Evolutionary conservation across 1,140 invertebrate species (phyloP), one percentile per base, ranked within the genome.

Genomic region (Bombus soroeensis): DNA sequence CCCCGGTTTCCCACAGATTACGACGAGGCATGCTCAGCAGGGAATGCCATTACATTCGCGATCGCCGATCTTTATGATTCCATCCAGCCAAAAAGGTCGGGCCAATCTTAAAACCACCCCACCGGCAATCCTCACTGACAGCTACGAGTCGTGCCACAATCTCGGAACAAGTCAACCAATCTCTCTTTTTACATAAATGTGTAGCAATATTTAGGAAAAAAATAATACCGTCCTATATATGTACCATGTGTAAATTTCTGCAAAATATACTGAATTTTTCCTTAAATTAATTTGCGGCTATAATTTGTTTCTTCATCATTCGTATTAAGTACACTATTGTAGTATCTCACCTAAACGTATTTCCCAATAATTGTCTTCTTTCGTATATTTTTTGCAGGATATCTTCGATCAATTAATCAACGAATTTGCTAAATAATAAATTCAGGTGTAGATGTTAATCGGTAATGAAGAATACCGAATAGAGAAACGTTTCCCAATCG

Each of bases 21-120:
- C 91, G 88, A 87, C 79, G 84, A 85, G 87, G 81, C 81, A 79
- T 88, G 87, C 92, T 82, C 92, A 90, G 90, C 91, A 43, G 91
- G 90, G 87, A 90, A 86, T 87, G 85, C 92, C 89, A 92, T 92
- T 90, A 92, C 87, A 90, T 85, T 92, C 85, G 82, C 87, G 87
- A 92, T 88, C 86, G 82, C 76, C 78, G 86, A 91, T 91, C 89
- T 92, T 92, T 92, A 92, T 88, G 91, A 91, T 92, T 92, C 81
- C 87, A 90, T 92, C 85, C 90, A 74, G 59, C 75, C 81, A 88
- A 91, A 88, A 90, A 90, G 89, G 78, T 86, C 78, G 87, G 59
- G 77, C 77, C 81, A 88, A 91, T 88, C 90, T 91, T 86, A 84
- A 91, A 88, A 73, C 62, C 71, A 77, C 72, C 75, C 64, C 76